Evolutionary conservation across 2,797 vertebrate species (phyloP).

Genomic region (Masticophis lateralis): DNA sequence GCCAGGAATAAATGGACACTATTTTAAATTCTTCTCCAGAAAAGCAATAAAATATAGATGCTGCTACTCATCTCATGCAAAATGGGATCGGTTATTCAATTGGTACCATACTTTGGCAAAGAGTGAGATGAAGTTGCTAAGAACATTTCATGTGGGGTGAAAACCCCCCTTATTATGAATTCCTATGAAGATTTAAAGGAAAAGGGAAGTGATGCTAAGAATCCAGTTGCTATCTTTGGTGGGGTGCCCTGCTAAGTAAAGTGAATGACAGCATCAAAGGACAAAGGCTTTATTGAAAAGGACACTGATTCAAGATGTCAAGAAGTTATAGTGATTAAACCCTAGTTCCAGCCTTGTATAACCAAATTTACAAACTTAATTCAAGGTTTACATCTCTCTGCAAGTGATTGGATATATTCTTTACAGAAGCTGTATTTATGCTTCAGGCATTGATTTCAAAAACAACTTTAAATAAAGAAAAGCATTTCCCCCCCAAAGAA

Average conservation of each 20-base stretch:
- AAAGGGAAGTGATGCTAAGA: slow-evolving; percentile 53
- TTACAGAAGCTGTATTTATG: background rate
- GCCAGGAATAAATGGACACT: slow-evolving; percentile 20
- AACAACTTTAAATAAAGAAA: slow-evolving; percentile 12
- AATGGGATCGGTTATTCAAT: slow-evolving; percentile 28
- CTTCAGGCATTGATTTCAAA: slow-evolving; percentile 15
- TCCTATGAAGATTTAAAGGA: slow-evolving; percentile 29
- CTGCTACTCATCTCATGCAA: background rate
- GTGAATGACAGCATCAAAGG: slow-evolving; percentile 26
- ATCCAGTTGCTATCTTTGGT: slow-evolving; percentile 41
- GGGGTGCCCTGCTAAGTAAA: slow-evolving; percentile 15
- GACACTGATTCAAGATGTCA: slow-evolving; percentile 36
- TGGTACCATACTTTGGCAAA: slow-evolving; percentile 5
- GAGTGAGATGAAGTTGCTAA: slow-evolving; percentile 34
- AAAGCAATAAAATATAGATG: slow-evolving; percentile 15
- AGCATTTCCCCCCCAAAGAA: background rate
- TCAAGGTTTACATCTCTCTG: background rate
- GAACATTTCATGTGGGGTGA: slow-evolving; percentile 25
- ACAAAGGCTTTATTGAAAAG: slow-evolving; percentile 46
- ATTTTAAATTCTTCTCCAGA: background rate
- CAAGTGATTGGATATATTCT: background rate
- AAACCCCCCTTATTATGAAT: slow-evolving; percentile 41
- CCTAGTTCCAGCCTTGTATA: slow-evolving; percentile 31
- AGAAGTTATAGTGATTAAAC: background rate
- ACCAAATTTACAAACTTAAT: slow-evolving; percentile 50